Conservation (phyloP, 2,113 vertebrate species). For the Semnornis frantzii region DNA sequence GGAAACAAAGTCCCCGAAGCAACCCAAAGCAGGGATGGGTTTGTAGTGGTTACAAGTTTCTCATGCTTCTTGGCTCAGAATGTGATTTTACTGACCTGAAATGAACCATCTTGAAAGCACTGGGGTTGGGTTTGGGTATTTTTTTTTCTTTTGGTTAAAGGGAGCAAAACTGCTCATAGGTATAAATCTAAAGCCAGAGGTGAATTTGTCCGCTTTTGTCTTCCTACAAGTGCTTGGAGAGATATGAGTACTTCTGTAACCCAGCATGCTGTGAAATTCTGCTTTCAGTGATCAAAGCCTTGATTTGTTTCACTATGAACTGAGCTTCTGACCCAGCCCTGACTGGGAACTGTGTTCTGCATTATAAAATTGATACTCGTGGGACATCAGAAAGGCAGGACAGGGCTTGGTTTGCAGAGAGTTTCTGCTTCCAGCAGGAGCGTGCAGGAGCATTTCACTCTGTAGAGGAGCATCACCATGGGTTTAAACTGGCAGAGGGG, state of each 20-base stretch:
- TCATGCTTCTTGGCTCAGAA: background rate
- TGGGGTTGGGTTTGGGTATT: background rate
- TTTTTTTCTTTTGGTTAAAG: background rate
- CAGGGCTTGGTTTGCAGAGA: background rate
- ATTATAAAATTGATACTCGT: background rate
- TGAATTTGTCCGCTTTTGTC: conserved; percentile 2
- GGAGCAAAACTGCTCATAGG: background rate
- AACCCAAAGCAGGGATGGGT: background rate
- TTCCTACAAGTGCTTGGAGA: background rate
- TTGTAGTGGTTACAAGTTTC: background rate
- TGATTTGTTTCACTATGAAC: background rate
- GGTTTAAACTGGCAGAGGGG: too few species aligned
- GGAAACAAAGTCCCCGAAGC: background rate
- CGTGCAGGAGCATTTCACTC: fast-evolving
- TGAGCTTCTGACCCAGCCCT: background rate
- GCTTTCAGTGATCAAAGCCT: background rate
- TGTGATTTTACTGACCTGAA: background rate
- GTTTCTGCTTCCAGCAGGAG: background rate
- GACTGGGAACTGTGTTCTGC: background rate
- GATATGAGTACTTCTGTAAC: background rate
- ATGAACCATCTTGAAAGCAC: background rate
- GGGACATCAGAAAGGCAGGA: background rate
- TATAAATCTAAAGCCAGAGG: background rate
- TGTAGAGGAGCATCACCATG: fast-evolving
- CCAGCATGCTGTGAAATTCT: background rate